Base-by-base conservation (phyloP, 2,888 invertebrate species). In the Diabrotica balteata region DNA sequence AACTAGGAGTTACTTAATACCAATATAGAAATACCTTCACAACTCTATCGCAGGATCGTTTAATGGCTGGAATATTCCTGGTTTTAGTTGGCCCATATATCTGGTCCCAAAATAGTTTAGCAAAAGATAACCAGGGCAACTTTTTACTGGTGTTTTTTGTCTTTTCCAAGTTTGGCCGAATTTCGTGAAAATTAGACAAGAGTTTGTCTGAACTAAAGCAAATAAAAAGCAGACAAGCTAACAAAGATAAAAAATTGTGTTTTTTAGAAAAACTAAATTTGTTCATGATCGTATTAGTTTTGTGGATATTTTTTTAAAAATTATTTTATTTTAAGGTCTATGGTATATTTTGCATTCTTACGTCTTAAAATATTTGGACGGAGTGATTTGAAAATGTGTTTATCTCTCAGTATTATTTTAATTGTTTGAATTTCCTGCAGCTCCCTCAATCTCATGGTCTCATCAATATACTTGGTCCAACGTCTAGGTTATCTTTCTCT, bases 51-150 rank as follows among this genome's bases (percentile, higher is more conserved):
- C 75, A 69, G 70, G 73, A 73, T 72, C 71, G 72, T 69, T 72
- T 72, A 72, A 73, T 73, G 74, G 74, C 72, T 71, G 73, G 72
- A 73, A 74, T 76, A 72, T 73, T 72, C 73, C 73, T 65, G 70
- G 72, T 59, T 59, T 32, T 59, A 32, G 64, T 65, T 64, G 61
- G 63, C 68, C 53, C 73, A 70, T 63, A 70, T 68, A 66, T 66
- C 65, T 62, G 62, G 51, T 61, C 66, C 61, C 61, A 66, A 63
- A 67, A 70, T 67, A 66, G 70, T 69, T 67, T 63, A 59, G 68
- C 17, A 57, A 11, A 52, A 61, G 63, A 54, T 65, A 54, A 61
- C 60, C 10, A 58, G 49, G 52, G 50, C 61, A 42, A 50, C 44
- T 66, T 60, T 59, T 60, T 59, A 11, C 51, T 42, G 42, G 8